Conservation (phyloP, 2,113 vertebrate species). For the Ammodytes dubius region DNA sequence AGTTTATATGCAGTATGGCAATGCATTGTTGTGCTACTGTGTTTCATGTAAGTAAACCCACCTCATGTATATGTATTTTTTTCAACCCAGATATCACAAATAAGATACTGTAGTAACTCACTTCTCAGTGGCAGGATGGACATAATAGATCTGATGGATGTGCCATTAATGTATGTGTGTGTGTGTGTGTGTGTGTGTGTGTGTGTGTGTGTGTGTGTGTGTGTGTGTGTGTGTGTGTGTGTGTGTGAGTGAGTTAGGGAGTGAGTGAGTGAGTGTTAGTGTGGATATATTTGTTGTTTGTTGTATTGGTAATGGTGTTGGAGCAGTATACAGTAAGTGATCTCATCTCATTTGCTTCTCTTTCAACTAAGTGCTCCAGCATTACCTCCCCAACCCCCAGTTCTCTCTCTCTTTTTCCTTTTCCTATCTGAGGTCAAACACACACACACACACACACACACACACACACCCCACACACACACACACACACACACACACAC, state of each 20-base stretch:
- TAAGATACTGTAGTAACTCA: constrained; percentile 40
- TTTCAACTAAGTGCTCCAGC: constrained; percentile 61
- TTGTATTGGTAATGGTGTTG: constrained; percentile 28
- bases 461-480: not conserved
- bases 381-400: not conserved
- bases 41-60: not conserved
- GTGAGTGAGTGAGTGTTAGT: not conserved
- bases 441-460: not conserved
- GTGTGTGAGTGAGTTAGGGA: not conserved
- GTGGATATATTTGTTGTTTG: constrained; percentile 21
- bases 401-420: not conserved
- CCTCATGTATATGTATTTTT: constrained; percentile 23
- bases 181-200: not conserved
- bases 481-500: not conserved
- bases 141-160: constrained; percentile 36
- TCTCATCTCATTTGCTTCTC: constrained; percentile 57
- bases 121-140: constrained; percentile 53
- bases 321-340: constrained; percentile 56
- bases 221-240: not conserved
- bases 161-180: constrained; percentile 39
- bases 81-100: constrained; percentile 39
- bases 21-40: not conserved
- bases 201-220: not conserved
- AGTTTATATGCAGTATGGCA: not conserved
- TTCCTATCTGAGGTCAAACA: constrained; percentile 36